Conservation (phyloP, 2,113 vertebrate genomes). For the Sorex fumeus region DNA sequence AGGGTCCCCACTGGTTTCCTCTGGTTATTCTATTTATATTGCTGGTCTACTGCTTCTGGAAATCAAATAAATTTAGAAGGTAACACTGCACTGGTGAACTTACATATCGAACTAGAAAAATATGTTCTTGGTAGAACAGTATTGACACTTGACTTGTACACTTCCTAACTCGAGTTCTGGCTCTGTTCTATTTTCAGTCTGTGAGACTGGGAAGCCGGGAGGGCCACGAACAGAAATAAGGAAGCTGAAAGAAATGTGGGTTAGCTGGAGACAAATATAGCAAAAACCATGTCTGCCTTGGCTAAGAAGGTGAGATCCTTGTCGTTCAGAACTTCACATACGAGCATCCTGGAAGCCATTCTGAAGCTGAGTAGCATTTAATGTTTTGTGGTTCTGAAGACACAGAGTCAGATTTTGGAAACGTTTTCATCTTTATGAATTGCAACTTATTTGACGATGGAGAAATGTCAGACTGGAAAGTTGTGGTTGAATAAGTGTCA, state of each 20-base stretch:
- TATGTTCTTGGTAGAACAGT: conserved; percentile 32
- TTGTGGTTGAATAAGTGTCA: conserved; percentile 41
- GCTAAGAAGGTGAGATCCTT: background rate
- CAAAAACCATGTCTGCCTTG: background rate
- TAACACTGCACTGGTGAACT: background rate
- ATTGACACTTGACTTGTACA: background rate
- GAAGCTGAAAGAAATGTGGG: background rate
- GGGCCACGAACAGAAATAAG: background rate
- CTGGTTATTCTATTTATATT: background rate
- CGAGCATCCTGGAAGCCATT: background rate
- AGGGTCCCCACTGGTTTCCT: background rate
- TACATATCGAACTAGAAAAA: background rate
- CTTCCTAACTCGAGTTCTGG: background rate
- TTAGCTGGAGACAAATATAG: background rate
- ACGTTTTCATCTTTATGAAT: conserved; percentile 37
- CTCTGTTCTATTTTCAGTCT: background rate
- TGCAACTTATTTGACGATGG: conserved; percentile 45
- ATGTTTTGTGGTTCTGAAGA: background rate
- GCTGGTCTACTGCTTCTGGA: background rate
- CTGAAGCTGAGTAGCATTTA: background rate
- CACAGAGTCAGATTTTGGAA: background rate
- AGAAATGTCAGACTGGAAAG: conserved; percentile 42
- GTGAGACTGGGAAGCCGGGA: background rate
- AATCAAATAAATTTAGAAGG: conserved; percentile 31
- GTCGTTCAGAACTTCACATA: background rate